Evolutionary conservation across 2,113 vertebrate species (phyloP).

Genomic region (Actenoides lindsayi): DNA sequence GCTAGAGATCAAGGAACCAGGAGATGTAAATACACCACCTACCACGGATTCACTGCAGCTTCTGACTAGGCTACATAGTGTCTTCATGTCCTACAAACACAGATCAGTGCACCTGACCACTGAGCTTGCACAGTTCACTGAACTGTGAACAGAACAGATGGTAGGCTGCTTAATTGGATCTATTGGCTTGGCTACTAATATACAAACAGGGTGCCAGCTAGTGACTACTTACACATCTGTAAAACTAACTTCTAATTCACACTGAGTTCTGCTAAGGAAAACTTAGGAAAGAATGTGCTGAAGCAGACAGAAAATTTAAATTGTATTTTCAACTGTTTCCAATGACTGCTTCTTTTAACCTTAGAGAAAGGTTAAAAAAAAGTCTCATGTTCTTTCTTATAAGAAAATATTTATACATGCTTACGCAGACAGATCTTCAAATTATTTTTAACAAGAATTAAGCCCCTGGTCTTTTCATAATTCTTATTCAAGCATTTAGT

Average conservation of each 20-base stretch:
- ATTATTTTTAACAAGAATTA: background rate
- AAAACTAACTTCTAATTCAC: background rate
- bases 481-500: background rate
- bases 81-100: background rate
- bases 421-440: background rate
- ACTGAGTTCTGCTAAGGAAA: background rate
- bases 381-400: background rate
- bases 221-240: background rate
- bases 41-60: background rate
- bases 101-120: background rate
- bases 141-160: background rate
- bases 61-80: background rate
- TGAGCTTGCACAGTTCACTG: background rate
- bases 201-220: background rate
- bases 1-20: background rate
- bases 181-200: background rate
- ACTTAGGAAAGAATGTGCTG: background rate
- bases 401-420: background rate
- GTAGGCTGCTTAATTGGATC: background rate
- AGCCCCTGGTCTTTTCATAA: background rate
- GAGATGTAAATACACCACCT: background rate
- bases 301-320: background rate
- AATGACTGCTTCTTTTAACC: background rate
- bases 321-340: background rate
- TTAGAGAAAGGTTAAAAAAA: background rate